Percentiles rank a stretch among this genome's conserved stretches.
Conservation (phyloP, 2,888 invertebrate genomes). For the Cephalotes varians region DNA sequence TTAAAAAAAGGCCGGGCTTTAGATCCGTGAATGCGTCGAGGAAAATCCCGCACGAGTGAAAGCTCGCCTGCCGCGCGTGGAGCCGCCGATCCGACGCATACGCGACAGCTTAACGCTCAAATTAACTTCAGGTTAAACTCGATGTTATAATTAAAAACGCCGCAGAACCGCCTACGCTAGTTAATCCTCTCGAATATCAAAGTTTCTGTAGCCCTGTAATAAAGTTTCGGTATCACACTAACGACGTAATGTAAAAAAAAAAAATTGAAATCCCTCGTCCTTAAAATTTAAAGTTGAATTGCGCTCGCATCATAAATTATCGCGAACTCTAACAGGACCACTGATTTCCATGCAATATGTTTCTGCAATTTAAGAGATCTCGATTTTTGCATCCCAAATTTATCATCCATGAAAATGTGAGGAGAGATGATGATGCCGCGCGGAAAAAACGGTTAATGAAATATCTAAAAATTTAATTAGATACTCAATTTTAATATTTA, state of each 20-base stretch:
- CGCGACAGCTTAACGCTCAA: conserved; percentile 16
- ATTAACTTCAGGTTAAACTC: conserved; percentile 20
- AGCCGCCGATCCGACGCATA: neutral
- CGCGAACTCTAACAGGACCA: neutral
- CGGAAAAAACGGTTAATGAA: conserved; percentile 1
- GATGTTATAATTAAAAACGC: conserved; percentile 17
- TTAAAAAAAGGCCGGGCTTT: conserved; percentile 19
- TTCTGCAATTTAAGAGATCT: neutral
- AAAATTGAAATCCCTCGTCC: neutral
- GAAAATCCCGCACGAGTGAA: conserved; percentile 23
- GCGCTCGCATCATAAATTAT: neutral
- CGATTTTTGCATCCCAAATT: neutral
- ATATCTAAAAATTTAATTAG: too few species aligned
- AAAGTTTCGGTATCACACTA: neutral
- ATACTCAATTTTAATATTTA: too few species aligned
- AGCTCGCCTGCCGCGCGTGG: conserved; percentile 19
- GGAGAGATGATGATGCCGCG: neutral
- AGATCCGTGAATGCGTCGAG: conserved; percentile 3
- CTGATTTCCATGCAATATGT: neutral
- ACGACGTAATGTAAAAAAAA: neutral
- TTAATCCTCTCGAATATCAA: neutral
- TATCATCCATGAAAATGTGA: neutral
- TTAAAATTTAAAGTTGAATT: neutral
- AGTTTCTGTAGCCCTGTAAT: neutral
- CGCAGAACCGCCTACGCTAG: neutral